Evolutionary conservation across 2,797 vertebrate genomes (phyloP).

Genomic region (Varecia variegata): DNA sequence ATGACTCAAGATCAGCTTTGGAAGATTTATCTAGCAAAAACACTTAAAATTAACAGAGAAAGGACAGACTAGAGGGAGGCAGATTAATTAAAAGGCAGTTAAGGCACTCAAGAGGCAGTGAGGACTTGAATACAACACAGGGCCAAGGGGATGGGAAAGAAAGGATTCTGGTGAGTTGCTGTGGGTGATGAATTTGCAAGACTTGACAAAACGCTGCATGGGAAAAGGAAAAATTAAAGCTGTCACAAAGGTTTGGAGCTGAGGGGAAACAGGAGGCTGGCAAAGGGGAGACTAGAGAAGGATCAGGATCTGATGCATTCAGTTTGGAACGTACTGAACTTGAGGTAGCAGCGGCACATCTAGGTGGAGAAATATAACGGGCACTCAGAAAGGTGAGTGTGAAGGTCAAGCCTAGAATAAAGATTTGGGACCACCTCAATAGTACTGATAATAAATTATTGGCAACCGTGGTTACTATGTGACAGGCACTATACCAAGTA

Average conservation of each 20-base stretch:
- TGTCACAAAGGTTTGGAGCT: neutral
- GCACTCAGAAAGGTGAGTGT: neutral
- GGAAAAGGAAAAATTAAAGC: constrained; percentile 14
- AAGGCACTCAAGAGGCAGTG: neutral
- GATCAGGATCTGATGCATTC: neutral
- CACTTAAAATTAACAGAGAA: constrained; percentile 6
- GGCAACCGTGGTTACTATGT: neutral
- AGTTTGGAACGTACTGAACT: neutral
- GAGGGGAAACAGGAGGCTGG: neutral
- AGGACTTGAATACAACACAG: neutral
- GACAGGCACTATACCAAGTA: neutral
- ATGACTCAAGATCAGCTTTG: neutral
- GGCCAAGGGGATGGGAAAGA: neutral
- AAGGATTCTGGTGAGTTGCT: neutral
- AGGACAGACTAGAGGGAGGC: neutral
- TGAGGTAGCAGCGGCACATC: neutral
- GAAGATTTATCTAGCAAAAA: neutral
- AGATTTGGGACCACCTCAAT: neutral
- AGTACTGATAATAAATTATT: neutral
- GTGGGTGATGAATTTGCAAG: neutral
- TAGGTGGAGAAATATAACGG: neutral
- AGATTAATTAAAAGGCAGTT: neutral
- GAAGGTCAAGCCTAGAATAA: constrained; percentile 3
- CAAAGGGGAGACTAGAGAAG: neutral
- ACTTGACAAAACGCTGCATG: neutral